These are phyloP conservation scores for Adelges cooleyi DNA, from an alignment of 1,140 invertebrate genomes.

Conservation along the genomic window DNA sequence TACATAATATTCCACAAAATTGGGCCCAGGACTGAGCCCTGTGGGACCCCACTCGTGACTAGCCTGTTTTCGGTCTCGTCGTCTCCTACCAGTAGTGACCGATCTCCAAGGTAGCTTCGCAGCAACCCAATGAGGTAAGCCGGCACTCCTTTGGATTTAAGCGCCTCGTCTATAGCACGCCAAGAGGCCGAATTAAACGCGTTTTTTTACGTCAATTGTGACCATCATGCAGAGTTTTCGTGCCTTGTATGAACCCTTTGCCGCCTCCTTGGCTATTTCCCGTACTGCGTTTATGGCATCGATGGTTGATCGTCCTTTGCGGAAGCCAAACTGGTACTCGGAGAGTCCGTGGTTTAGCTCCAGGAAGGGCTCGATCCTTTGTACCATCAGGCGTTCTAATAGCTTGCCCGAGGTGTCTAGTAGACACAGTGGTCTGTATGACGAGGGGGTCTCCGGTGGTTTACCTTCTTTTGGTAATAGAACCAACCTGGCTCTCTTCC, in stretches of 20 bases:
- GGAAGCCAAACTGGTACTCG: neutral
- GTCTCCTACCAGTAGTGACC: neutral
- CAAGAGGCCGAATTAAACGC: constrained; percentile 2
- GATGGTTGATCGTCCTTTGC: neutral
- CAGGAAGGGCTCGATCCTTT: neutral
- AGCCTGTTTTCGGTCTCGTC: neutral
- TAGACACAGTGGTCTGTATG: neutral
- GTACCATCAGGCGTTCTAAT: neutral
- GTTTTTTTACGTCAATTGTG: neutral
- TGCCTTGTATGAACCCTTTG: neutral
- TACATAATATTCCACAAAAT: constrained; percentile 16
- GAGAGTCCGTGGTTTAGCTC: neutral
- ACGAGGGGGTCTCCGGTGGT: neutral
- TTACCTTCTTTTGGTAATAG: neutral
- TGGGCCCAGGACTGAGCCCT: neutral
- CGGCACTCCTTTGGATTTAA: neutral
- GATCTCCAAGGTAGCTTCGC: neutral
- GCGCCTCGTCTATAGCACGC: neutral
- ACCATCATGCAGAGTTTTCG: neutral
- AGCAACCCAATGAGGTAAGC: neutral
- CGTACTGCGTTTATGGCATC: neutral
- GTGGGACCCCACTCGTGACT: neutral
- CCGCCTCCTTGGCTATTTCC: neutral
- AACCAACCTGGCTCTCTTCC: neutral
- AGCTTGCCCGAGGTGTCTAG: constrained; percentile 2